Evolutionary conservation across 2,888 invertebrate genomes (phyloP), one percentile per base, ranked within the genome.

Genomic region (Mylabris sibirica): DNA sequence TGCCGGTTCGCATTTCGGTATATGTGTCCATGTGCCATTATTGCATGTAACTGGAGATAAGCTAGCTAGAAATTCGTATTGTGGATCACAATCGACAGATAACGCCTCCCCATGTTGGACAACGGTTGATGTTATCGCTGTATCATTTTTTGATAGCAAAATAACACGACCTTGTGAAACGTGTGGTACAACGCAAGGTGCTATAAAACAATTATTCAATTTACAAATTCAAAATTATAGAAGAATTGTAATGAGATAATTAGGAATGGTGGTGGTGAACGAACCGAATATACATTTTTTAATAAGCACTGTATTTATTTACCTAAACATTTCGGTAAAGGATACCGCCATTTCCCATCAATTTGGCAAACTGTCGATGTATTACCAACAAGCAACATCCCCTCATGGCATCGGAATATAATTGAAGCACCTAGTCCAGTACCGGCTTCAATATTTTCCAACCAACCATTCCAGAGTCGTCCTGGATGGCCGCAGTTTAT

Each of bases 401-500:
- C 94, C 70, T 96, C 94, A 80, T 95, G 93, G 82, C 98, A 98
- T 72, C 97, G 91, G 85, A 96, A 98, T 80, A 96, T 96, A 72
- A 98, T 91, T 71, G 95, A 95, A 0, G 97, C 94, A 0, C 98
- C 98, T 34, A 97, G 87, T 0, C 94, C 96, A 3, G 97, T 97
- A 30, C 96, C 96, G 38, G 90, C 90, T 76, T 95, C 95, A 69
- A 94, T 93, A 82, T 95, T 95, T 85, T 96, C 96, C 78, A 93
- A 88, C 94, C 97, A 98, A 3, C 99, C 99, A 82, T 99, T 98
- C 90, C 95, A 96, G 9, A 99, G 89, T 61, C 93, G 90, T 2
- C 97, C 97, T 0, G 98, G 97, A 78, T 94, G 92, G 0, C 97
- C 97, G 85, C 99, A 99, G 87, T 98, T 96, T 80, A 99, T 98